Conservation (phyloP, 2,888 invertebrate species). For the Leptopilina drosophilae region DNA sequence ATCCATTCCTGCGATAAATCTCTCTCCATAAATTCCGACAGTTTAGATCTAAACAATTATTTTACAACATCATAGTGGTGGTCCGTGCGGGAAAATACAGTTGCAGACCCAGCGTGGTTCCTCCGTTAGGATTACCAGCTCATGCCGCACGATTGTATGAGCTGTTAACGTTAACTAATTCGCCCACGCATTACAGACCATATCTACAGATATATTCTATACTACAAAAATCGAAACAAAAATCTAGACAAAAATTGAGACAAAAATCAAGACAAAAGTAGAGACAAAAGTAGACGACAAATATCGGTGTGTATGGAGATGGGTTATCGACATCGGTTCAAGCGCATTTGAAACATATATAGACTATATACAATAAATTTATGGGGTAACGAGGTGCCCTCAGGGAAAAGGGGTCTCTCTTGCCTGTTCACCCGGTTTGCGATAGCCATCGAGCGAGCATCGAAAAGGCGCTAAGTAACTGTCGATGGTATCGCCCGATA, state of each 20-base stretch:
- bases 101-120: constrained; percentile 38
- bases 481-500: constrained; percentile 72
- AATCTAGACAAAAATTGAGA: too few relatives aligned
- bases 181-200: constrained; percentile 53
- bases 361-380: constrained; percentile 69
- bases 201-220: constrained; percentile 44
- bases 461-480: constrained; percentile 75
- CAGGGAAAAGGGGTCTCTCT: constrained; percentile 55
- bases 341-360: constrained; percentile 47
- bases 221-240: too few relatives aligned
- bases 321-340: constrained; percentile 43
- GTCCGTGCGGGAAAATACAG: constrained; percentile 24
- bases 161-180: constrained; percentile 55
- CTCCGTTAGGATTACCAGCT: constrained; percentile 33
- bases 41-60: constrained; percentile 18
- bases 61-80: constrained; percentile 28
- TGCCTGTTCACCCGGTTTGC: constrained; percentile 57
- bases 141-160: constrained; percentile 43
- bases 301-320: constrained; percentile 21
- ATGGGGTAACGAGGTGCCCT: constrained; percentile 69
- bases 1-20: background rate
- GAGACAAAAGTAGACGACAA: too few relatives aligned
- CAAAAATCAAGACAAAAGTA: too few relatives aligned
- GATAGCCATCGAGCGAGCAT: constrained; percentile 72
- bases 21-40: constrained; percentile 3